Base-by-base conservation (phyloP, 2,113 vertebrate species). In the Meleagris gallopavo region DNA sequence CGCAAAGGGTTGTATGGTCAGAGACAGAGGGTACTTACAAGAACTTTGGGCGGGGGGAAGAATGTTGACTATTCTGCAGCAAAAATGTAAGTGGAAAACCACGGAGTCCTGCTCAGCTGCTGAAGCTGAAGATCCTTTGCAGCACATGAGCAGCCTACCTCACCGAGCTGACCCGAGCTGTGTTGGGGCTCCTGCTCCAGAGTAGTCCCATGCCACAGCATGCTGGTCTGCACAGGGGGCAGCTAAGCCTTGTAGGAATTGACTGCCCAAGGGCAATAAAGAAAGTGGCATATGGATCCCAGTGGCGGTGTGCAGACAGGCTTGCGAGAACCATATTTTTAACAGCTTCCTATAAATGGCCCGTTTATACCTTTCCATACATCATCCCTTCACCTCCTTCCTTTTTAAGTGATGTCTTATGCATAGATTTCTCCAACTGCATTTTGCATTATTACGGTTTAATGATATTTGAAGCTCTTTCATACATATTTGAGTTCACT, bases 381-480 rank as follows among this genome's bases (percentile, higher is more conserved):
- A 93, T 92, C 87, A 94, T 92, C 81, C 70, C 58, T 90, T 97
- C 85, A 84, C 94, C 95, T 93, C 92, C 89, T 95, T 95, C 90
- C 91, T 94, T 80, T 94, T 94, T 93, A 94, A 93, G 78, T 91
- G 83, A 82, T 93, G 85, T 82, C 90, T 97, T 89, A 86, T 96
- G 91, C 91, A 94, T 94, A 91, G 92, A 92, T 91, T 94, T 86
- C 87, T 89, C 90, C 74, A 58, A 93, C 74, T 94, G 91, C 88
- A 94, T 95, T 97, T 97, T 97, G 91, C 94, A 90, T 94, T 97
- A 96, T 97, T 97, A 94, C 92, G 96, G 94, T 97, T 95, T 96
- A 96, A 97, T 95, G 94, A 92, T 93, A 95, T 96, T 97, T 97
- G 95, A 95, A 96, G 93, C 83, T 95, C 89, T 97, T 96, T 91